Base-by-base conservation (phyloP, 1,140 invertebrate genomes). In the Bombus confusus region DNA sequence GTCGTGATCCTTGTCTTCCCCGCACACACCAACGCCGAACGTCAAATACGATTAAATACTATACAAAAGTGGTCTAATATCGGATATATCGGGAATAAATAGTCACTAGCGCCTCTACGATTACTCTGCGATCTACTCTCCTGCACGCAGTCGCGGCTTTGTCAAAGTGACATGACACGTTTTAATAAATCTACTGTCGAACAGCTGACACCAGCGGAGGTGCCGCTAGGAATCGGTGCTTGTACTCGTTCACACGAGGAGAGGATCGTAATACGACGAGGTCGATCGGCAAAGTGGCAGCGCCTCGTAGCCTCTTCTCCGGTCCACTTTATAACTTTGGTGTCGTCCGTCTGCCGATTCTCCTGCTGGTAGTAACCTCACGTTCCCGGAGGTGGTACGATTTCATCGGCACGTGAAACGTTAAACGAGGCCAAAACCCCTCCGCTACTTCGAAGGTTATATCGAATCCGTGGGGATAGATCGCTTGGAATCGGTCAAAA, bases 311-410 rank as follows among this genome's bases (percentile, higher is more conserved):
- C 85, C 86, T 89, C 86, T 87, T 86, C 89, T 69, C 88, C 79
- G 92, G 88, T 93, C 87, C 88, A 89, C 93, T 95, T 95, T 95
- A 95, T 94, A 95, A 94, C 92, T 94, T 94, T 94, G 91, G 86
- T 84, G 81, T 86, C 84, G 80, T 79, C 52, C 76, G 69, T 72
- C 39, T 15, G 39, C 25, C 28, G 69, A 43, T 72, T 73, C 82
- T 80, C 66, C 31, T 75, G 82, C 47, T 85, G 86, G 81, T 76
- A 57, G 77, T n/a, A 31, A 28, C 9, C 76, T 34, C 9, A 52
- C 39, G 73, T 72, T 31, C 34, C 71, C 87, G 76, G 84, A 71
- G 87, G 84, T 88, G 85, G 88, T 85, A 90, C 72, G 68, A 43
- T 71, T 74, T 73, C 41, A 78, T 78, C 73, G n/a, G 57, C 62